phyloP scores from a whole-genome alignment of 2,113 vertebrate genomes.

The Thinocorus orbignyianus region DNA sequence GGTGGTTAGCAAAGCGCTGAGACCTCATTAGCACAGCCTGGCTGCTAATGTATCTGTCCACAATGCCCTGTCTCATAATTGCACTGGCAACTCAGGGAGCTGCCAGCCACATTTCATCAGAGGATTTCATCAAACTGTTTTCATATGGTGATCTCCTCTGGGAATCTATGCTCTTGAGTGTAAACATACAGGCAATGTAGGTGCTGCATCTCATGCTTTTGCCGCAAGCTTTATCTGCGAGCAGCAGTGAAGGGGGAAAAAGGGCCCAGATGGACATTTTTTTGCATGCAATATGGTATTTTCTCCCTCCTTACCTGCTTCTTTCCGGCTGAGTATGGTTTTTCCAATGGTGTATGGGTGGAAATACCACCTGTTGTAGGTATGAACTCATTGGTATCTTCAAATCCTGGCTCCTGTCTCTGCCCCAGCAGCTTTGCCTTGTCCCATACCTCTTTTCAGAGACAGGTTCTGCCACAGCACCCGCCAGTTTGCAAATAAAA shows the following conservation, averaged over 20 bases:
- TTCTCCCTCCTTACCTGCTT: not conserved
- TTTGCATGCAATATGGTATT: fast-evolving
- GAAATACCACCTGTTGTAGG: not conserved
- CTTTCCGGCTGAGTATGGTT: fast-evolving
- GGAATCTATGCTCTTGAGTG: not conserved
- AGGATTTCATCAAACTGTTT: not conserved
- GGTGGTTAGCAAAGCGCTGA: not conserved
- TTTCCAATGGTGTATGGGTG: not conserved
- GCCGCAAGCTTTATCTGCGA: not conserved
- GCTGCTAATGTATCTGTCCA: not conserved
- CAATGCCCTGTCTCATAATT: not conserved
- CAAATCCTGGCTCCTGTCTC: fast-evolving
- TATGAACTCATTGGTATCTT: not conserved
- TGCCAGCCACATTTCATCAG: not conserved
- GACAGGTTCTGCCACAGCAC: not conserved
- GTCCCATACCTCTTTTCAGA: not conserved
- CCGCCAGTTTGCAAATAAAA: not conserved
- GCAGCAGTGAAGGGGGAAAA: not conserved
- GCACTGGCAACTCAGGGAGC: not conserved
- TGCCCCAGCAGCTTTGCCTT: fast-evolving
- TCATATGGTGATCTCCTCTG: not conserved
- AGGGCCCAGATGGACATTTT: fast-evolving
- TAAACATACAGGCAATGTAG: not conserved
- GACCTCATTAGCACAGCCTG: not conserved
- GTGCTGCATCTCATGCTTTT: not conserved